Percentiles rank a stretch among this genome's conserved stretches.
Evolutionary conservation across 2,888 invertebrate species (phyloP).

Genomic region (Lomographa bimaculata): DNA sequence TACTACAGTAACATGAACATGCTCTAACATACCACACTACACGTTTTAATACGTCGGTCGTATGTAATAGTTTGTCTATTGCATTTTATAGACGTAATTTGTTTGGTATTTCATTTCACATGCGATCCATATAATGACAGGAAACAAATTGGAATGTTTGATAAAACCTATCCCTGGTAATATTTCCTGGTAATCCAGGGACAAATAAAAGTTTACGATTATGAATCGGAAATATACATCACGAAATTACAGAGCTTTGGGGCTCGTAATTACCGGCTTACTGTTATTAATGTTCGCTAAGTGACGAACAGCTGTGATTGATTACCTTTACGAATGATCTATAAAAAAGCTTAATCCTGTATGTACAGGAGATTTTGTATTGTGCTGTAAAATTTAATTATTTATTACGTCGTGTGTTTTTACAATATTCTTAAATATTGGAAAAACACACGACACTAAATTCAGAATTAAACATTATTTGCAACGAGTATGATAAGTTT

Average conservation of each 20-base stretch:
- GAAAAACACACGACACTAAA: no score
- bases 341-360: no score
- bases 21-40: constrained; percentile 15
- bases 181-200: background rate
- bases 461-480: no score
- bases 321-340: no score
- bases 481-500: no score
- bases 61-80: constrained; percentile 47
- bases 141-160: constrained; percentile 25
- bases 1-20: no score
- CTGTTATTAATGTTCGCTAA: constrained; percentile 12
- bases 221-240: background rate
- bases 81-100: constrained; percentile 50
- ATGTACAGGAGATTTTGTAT: no score
- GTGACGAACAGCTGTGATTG: constrained; percentile 14
- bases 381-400: no score
- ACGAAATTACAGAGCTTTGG: constrained; percentile 13
- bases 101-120: constrained; percentile 48
- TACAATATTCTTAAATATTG: no score
- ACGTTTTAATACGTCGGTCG: constrained; percentile 16
- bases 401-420: no score
- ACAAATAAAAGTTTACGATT: constrained; percentile 1
- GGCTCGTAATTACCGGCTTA: constrained; percentile 6
- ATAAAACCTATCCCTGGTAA: constrained; percentile 8
- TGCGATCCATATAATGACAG: constrained; percentile 37